A percentile compares a stretch with the other conserved stretches of the same genome.
Evolutionary conservation across 2,797 vertebrate genomes (phyloP).

Genomic region (Hypotaenidia philippensis): DNA sequence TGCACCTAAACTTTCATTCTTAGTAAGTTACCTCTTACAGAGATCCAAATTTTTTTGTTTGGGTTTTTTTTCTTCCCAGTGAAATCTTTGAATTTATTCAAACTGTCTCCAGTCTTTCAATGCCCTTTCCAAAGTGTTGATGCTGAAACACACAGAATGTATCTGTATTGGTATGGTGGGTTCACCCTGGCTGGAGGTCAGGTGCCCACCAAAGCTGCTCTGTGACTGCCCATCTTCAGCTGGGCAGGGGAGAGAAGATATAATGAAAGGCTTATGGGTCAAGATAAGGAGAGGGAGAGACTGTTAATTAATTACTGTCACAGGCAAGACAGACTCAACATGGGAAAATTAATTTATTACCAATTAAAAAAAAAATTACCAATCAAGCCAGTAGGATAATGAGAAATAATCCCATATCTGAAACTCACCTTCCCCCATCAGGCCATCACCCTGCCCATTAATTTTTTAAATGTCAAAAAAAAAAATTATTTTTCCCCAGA

Average conservation of each 20-base stretch:
- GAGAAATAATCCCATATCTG: too few relatives aligned
- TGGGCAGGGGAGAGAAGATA: too few relatives aligned
- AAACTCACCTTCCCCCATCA: too few relatives aligned
- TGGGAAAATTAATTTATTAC: not conserved
- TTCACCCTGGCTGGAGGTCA: not conserved
- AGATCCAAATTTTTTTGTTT: not conserved
- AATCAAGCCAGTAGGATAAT: too few relatives aligned
- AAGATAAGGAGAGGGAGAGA: too few relatives aligned
- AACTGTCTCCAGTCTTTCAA: not conserved
- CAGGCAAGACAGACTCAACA: not conserved
- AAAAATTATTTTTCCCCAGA: not conserved
- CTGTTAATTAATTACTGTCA: too few relatives aligned
- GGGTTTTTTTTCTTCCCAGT: too few relatives aligned
- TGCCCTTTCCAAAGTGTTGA: not conserved
- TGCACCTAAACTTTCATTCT: not conserved
- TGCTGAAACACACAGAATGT: not conserved
- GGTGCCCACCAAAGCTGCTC: not conserved
- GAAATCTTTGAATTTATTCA: not conserved
- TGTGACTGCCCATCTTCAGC: too few relatives aligned
- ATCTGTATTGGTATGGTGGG: too few relatives aligned
- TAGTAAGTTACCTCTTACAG: not conserved
- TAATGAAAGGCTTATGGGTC: too few relatives aligned
- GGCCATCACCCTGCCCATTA: too few relatives aligned
- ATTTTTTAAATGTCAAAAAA: not conserved
- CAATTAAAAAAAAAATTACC: not conserved